Conservation (phyloP, 2,888 invertebrate species). For the Leucozona laternaria region DNA sequence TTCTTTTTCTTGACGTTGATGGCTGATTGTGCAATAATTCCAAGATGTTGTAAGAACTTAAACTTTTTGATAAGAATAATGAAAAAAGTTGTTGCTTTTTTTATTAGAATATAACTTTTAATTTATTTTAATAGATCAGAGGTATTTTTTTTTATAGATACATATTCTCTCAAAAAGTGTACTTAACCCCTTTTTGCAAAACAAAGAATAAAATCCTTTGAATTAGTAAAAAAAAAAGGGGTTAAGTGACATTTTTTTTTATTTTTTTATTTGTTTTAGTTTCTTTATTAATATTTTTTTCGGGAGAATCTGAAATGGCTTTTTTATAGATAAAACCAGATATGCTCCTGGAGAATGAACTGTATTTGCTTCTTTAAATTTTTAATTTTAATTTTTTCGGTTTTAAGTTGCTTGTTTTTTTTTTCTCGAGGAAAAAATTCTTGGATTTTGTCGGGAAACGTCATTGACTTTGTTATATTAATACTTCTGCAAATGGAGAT, state of each 20-base stretch:
- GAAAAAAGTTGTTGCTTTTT: no score
- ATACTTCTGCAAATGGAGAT: no score
- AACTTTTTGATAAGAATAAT: no score
- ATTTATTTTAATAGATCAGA: neutral
- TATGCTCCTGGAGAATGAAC: neutral
- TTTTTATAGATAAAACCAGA: slow-evolving; percentile 5
- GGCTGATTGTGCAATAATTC: no score
- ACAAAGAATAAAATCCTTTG: neutral
- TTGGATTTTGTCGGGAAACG: no score
- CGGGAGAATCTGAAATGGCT: neutral
- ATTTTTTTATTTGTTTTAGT: neutral
- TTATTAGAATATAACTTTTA: no score
- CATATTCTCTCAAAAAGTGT: neutral
- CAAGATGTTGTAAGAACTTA: no score
- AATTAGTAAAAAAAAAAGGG: neutral
- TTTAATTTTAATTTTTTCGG: no score
- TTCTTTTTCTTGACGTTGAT: no score
- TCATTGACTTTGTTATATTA: no score
- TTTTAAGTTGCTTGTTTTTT: no score
- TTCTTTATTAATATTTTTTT: neutral
- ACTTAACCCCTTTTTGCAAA: neutral
- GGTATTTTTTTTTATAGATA: neutral
- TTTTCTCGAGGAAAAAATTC: no score
- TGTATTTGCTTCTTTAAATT: neutral
- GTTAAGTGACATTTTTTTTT: neutral